phyloP scores from a whole-genome alignment of 2,797 vertebrate genomes.

The Acridotheres tristis region DNA sequence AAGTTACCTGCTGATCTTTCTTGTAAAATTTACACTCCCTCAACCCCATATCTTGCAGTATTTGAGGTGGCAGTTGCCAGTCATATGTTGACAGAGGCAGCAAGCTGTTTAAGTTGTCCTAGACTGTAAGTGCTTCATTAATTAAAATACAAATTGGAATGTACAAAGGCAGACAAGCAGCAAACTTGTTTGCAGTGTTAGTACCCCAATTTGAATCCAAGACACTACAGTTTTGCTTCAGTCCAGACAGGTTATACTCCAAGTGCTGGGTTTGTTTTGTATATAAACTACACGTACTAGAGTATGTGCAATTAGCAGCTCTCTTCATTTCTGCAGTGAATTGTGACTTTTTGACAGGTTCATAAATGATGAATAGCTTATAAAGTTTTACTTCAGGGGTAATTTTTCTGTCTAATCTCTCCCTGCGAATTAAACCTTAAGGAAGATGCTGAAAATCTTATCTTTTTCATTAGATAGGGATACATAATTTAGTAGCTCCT shows the following conservation, averaged over 20 bases:
- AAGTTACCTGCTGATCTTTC: background rate
- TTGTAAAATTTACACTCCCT: background rate
- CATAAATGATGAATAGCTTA: background rate
- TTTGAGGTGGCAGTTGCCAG: background rate
- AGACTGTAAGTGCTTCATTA: background rate
- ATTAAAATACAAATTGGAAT: background rate
- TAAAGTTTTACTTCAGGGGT: background rate
- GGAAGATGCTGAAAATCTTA: background rate
- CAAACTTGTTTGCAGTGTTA: background rate
- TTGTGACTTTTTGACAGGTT: background rate
- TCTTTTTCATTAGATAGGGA: background rate
- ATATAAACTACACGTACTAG: background rate
- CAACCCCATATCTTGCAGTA: background rate
- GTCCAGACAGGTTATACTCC: background rate
- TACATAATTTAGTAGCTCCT: constrained; percentile 13
- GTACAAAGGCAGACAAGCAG: background rate
- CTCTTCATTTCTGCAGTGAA: background rate
- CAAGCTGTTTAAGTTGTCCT: background rate
- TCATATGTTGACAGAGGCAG: background rate
- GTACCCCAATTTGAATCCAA: background rate
- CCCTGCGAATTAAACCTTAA: background rate
- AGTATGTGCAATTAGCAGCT: background rate
- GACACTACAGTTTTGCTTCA: background rate
- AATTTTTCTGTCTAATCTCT: constrained; percentile 16
- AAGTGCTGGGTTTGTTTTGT: background rate